A percentile compares a stretch with the other conserved stretches of the same genome.
Conservation (phyloP, 1,140 invertebrate species). For the Sminthurinus signatus region DNA sequence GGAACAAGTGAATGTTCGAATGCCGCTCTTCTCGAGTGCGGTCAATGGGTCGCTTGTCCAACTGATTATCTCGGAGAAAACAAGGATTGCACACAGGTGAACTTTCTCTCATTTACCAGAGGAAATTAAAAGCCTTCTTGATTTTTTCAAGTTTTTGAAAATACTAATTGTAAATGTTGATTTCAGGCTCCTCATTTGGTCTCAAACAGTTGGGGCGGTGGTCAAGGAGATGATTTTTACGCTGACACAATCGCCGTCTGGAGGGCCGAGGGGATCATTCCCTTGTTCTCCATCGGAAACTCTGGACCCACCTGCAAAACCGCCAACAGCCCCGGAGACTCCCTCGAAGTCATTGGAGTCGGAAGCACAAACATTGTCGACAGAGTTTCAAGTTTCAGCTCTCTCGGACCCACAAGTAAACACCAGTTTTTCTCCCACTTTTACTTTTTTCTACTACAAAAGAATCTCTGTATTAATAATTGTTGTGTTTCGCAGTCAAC, state of each 20-base stretch:
- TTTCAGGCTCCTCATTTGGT: conserved; percentile 20
- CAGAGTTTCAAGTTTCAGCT: conserved; percentile 10
- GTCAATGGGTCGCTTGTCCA: neutral
- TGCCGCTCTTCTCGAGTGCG: neutral
- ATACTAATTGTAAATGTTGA: too few species aligned
- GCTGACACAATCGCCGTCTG: conserved; percentile 21
- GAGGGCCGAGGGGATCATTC: conserved; percentile 21
- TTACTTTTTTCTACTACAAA: too few species aligned
- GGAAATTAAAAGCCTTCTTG: too few species aligned
- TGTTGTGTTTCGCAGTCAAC: too few species aligned
- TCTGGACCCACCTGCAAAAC: conserved; percentile 22
- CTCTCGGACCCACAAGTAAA: neutral
- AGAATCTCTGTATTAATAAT: too few species aligned
- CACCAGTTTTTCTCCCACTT: neutral
- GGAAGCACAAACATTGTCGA: conserved; percentile 13
- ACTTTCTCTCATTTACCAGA: too few species aligned
- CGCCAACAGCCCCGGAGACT: conserved; percentile 15
- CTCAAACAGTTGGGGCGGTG: conserved; percentile 25
- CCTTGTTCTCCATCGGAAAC: conserved; percentile 26
- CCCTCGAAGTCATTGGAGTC: conserved; percentile 6
- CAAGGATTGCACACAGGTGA: too few species aligned
- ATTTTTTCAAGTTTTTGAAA: too few species aligned
- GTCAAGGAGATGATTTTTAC: conserved; percentile 14
- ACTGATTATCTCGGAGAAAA: too few species aligned
- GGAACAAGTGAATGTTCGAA: neutral